Evolutionary conservation across 1,140 invertebrate genomes (phyloP).

Genomic region (Cydia splendana): DNA sequence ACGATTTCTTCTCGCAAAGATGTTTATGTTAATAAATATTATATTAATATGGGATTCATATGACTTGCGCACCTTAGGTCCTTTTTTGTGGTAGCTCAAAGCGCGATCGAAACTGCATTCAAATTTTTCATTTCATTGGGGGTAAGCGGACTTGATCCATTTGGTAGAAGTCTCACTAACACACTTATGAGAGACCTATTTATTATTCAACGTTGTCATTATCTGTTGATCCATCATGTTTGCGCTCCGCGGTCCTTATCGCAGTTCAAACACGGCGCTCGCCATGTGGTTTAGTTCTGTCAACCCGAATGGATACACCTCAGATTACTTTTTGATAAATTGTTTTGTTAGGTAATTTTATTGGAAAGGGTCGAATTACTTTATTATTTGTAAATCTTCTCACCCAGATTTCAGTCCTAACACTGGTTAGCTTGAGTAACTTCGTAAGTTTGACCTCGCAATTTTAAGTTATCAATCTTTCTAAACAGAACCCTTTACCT

Average conservation of each 20-base stretch:
- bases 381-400: background rate
- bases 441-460: background rate
- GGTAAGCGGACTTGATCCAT: too few species aligned
- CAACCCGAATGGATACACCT: background rate
- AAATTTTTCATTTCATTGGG: too few species aligned
- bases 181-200: background rate
- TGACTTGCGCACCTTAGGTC: too few species aligned
- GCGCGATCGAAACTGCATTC: too few species aligned
- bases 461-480: conserved; percentile 5
- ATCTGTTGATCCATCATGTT: conserved; percentile 12
- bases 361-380: too few species aligned
- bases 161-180: background rate
- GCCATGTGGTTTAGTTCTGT: conserved; percentile 9
- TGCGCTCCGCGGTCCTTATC: background rate
- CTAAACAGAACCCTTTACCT: conserved; percentile 17
- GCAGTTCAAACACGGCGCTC: background rate
- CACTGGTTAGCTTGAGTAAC: background rate
- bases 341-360: too few species aligned
- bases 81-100: too few species aligned
- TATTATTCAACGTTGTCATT: background rate
- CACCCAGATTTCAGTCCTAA: background rate
- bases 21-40: background rate
- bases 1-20: background rate
- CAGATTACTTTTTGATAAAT: background rate
- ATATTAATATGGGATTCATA: too few species aligned